phyloP scores from a whole-genome alignment of 2,797 vertebrate genomes.

The Myotis myotis region DNA sequence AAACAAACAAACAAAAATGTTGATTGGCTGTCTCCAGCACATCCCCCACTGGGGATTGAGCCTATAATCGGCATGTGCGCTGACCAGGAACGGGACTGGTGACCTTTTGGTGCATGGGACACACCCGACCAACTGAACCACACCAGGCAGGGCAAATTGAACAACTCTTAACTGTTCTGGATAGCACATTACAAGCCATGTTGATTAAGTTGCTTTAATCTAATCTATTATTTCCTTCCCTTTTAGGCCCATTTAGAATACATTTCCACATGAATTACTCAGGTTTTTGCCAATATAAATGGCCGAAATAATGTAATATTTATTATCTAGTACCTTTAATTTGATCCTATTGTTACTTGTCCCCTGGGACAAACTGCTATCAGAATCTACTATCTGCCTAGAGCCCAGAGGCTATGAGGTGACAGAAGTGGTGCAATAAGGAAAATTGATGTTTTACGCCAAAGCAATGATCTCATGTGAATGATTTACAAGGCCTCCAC shows the following conservation, averaged over 20 bases:
- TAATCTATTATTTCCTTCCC: neutral
- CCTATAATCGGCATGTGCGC: too few relatives aligned
- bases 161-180: neutral
- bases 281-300: neutral
- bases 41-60: too few relatives aligned
- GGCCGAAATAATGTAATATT: neutral
- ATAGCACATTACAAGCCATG: neutral
- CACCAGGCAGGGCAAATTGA: neutral
- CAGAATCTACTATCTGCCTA: neutral
- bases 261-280: neutral
- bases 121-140: too few relatives aligned
- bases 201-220: neutral
- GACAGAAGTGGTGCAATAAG: neutral
- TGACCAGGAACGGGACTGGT: too few relatives aligned
- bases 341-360: neutral
- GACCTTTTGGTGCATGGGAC: too few relatives aligned
- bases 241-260: neutral
- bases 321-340: neutral
- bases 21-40: too few relatives aligned
- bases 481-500: neutral
- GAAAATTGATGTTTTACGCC: neutral
- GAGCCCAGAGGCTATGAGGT: neutral
- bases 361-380: neutral
- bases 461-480: neutral
- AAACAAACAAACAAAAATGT: too few relatives aligned